Evolutionary conservation across 1,140 invertebrate genomes (phyloP).

Genomic region (Rhagoletis zephyria): DNA sequence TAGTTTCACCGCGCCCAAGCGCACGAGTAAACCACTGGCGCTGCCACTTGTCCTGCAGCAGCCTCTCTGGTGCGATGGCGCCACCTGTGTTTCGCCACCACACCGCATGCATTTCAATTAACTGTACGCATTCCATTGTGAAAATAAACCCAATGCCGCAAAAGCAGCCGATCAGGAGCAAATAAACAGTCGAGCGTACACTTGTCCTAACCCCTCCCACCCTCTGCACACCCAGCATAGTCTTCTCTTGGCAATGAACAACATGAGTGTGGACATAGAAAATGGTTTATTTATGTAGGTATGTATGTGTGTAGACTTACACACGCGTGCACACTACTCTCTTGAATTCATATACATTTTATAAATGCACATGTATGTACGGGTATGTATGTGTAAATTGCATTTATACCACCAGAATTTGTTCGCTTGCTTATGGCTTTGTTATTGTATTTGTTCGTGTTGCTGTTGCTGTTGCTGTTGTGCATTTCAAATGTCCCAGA

Average conservation of each 20-base stretch:
- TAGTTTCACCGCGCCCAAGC: not conserved
- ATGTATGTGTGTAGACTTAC: too few species aligned
- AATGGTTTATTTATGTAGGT: conserved; percentile 24
- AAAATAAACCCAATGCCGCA: conserved; percentile 45
- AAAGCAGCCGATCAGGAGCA: not conserved
- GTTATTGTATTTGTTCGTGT: not conserved
- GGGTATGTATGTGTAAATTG: not conserved
- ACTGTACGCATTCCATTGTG: conserved; percentile 55
- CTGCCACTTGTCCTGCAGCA: not conserved
- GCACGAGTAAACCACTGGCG: not conserved
- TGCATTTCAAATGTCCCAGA: not conserved
- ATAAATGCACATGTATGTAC: not conserved
- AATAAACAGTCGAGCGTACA: not conserved
- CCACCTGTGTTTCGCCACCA: conserved; percentile 43
- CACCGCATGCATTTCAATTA: conserved; percentile 58
- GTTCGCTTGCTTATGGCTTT: not conserved
- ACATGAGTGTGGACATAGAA: conserved; percentile 20
- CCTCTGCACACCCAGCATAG: too few species aligned
- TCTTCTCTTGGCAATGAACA: not conserved
- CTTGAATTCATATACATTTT: not conserved
- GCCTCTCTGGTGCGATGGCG: not conserved
- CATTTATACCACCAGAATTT: not conserved
- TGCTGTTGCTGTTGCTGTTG: not conserved
- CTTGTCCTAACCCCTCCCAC: not conserved
- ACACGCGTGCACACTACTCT: not conserved